These are phyloP conservation scores for Halocynthia aurantium DNA, from an alignment of 23 tunicate genomes.

Conservation along the genomic window DNA sequence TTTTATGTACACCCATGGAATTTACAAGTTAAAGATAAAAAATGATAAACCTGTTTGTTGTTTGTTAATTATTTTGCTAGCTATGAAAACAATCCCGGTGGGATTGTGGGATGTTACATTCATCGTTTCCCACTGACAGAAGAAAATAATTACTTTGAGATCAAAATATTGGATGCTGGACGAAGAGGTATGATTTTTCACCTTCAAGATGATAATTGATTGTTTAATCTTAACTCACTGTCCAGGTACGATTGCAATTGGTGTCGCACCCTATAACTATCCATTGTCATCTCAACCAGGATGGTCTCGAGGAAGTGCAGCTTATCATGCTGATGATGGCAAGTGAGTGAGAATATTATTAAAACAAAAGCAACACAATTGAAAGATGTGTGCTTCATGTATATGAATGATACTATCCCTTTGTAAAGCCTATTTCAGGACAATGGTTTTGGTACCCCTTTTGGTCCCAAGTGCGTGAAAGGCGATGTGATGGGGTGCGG, in stretches of 20 bases:
- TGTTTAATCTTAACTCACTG: background rate
- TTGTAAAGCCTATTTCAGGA: background rate
- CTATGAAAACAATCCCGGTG: too few species aligned
- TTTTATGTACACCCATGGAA: too few species aligned
- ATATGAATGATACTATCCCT: too few species aligned
- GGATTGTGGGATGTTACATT: too few species aligned
- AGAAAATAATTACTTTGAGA: slow-evolving; percentile 37
- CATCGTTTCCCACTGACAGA: background rate
- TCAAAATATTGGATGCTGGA: slow-evolving; percentile 31
- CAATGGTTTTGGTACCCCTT: background rate
- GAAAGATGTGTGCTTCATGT: too few species aligned
- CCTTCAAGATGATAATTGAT: too few species aligned
- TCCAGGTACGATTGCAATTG: slow-evolving; percentile 37
- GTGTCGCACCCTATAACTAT: slow-evolving; percentile 38
- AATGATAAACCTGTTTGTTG: too few species aligned
- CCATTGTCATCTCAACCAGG: slow-evolving; percentile 26
- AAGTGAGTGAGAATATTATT: background rate
- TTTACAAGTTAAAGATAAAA: too few species aligned
- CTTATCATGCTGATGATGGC: slow-evolving; percentile 49
- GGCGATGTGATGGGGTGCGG: slow-evolving; percentile 69
- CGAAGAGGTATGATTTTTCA: background rate
- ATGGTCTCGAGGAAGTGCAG: slow-evolving; percentile 21
- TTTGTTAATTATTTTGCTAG: too few species aligned
- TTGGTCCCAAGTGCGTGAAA: slow-evolving; percentile 21
- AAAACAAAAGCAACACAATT: too few species aligned